Evolutionary conservation across 2,888 invertebrate species (phyloP).

Genomic region (Rhagophthalmus giganteus): DNA sequence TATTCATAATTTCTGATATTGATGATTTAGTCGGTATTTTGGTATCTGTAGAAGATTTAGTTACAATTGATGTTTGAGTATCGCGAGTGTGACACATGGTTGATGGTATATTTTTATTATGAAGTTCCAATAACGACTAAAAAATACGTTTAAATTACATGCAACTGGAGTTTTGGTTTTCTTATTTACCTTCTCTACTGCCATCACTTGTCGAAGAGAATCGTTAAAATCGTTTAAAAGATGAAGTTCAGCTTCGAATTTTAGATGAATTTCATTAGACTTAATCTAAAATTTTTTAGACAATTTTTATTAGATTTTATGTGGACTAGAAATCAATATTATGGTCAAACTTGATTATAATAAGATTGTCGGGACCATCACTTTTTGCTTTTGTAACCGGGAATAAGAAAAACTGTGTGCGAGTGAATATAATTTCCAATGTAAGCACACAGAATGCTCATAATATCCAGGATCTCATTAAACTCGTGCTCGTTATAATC

Average conservation of each 20-base stretch:
- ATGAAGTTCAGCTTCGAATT: slow-evolving; percentile 64
- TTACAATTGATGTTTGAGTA: slow-evolving; percentile 44
- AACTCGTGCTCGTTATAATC: no score
- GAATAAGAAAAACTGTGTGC: no score
- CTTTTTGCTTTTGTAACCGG: no score
- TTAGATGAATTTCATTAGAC: slow-evolving; percentile 60
- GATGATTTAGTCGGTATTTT: background rate
- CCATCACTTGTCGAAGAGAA: slow-evolving; percentile 60
- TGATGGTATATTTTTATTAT: slow-evolving; percentile 15
- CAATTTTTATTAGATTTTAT: background rate
- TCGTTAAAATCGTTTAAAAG: slow-evolving; percentile 64
- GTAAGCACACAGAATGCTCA: no score
- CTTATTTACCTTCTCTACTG: slow-evolving; percentile 58
- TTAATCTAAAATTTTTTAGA: slow-evolving; percentile 39
- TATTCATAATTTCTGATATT: background rate
- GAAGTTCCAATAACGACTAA: slow-evolving; percentile 38
- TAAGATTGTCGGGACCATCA: no score
- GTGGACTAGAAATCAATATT: no score
- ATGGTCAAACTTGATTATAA: no score
- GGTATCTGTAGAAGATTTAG: slow-evolving; percentile 14
- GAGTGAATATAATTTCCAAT: no score
- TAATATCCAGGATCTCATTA: no score
- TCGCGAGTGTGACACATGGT: slow-evolving; percentile 29
- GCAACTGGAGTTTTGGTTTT: no score
- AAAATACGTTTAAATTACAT: slow-evolving; percentile 2